A percentile compares a stretch with the other conserved stretches of the same genome.
phyloP scores from a whole-genome alignment of 2,113 vertebrate genomes.

The Brachyistius frenatus region DNA sequence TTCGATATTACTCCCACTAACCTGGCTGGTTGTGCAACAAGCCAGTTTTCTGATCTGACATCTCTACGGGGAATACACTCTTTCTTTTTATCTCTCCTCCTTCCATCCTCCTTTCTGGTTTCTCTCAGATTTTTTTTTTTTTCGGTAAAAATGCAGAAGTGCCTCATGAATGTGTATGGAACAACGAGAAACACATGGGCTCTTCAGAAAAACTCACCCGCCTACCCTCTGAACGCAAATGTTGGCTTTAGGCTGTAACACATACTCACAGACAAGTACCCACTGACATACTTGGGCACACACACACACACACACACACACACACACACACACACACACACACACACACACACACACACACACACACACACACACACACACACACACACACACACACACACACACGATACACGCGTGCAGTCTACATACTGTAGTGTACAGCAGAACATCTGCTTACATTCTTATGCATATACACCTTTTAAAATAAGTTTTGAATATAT shows the following conservation, averaged over 20 bases:
- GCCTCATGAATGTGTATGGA: conserved; percentile 78
- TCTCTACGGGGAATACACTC: conserved; percentile 69
- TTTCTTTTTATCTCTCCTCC: conserved; percentile 67
- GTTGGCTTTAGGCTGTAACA: conserved; percentile 75
- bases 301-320: conserved; percentile 7
- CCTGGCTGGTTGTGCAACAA: conserved; percentile 75
- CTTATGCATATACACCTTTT: neutral
- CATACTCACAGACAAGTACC: conserved; percentile 53
- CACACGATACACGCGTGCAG: neutral
- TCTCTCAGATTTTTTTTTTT: conserved; percentile 26
- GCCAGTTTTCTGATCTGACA: conserved; percentile 76
- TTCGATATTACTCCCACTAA: conserved; percentile 67
- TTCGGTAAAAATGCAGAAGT: conserved; percentile 71
- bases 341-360: too few species aligned
- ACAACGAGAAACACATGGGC: conserved; percentile 78
- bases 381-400: too few species aligned
- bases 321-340: too few species aligned
- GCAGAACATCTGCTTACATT: too few species aligned
- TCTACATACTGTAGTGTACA: neutral
- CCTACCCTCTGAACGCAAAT: conserved; percentile 71
- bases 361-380: neutral
- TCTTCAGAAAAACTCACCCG: conserved; percentile 46
- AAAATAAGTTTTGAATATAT: neutral
- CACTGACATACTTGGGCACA: conserved; percentile 45
- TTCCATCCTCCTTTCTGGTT: conserved; percentile 35